A percentile compares a stretch with the other conserved stretches of the same genome.
Conservation (phyloP, 2,797 vertebrate species). For the Ammospiza maritima region DNA sequence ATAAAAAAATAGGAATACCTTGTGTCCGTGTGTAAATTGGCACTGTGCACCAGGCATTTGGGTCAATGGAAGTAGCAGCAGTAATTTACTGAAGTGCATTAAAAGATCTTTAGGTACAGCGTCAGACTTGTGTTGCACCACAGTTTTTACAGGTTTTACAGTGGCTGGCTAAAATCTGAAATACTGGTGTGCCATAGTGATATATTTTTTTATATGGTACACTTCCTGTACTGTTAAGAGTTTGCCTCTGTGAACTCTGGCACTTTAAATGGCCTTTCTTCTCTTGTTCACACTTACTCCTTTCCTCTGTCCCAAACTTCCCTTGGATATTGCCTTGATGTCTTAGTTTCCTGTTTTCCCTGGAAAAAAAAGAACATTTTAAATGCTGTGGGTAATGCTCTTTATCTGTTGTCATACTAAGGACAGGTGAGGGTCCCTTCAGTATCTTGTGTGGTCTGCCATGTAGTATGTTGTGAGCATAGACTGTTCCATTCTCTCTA, state of each 20-base stretch:
- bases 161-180: not conserved
- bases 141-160: not conserved
- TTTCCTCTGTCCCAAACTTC: not conserved
- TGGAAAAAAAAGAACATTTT: not conserved
- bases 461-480: accelerated
- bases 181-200: accelerated
- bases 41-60: accelerated
- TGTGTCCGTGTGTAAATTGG: not conserved
- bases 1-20: not conserved
- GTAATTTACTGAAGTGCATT: not conserved
- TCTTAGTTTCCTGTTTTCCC: not conserved
- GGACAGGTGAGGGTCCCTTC: not conserved
- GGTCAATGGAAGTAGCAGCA: not conserved
- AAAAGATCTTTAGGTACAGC: not conserved
- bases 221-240: not conserved
- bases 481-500: not conserved
- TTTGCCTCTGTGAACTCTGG: not conserved
- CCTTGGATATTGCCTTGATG: not conserved
- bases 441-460: not conserved
- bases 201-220: not conserved
- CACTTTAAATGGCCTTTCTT: not conserved
- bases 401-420: not conserved
- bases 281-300: not conserved
- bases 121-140: not conserved
- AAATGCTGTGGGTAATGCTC: not conserved